Evolutionary conservation across 2,113 vertebrate genomes (phyloP).

Genomic region (Hippocampus comes): DNA sequence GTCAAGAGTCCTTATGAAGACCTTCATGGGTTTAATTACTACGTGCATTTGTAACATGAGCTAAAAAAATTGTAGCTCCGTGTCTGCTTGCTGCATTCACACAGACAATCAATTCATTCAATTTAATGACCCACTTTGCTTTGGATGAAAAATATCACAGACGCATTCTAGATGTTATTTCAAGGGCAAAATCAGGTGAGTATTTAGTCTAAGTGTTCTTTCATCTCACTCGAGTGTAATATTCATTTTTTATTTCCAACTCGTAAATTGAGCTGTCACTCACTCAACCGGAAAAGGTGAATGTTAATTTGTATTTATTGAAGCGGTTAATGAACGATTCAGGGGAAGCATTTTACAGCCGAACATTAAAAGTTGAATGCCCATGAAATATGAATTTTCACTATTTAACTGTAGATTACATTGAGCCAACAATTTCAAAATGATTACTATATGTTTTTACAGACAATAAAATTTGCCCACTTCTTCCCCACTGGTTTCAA

Average conservation of each 20-base stretch:
- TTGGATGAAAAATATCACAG: background rate
- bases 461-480: background rate
- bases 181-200: constrained; percentile 23
- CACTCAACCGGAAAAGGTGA: constrained; percentile 25
- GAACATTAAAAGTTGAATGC: constrained; percentile 17
- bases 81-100: background rate
- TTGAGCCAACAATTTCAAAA: background rate
- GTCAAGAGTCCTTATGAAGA: constrained; percentile 25
- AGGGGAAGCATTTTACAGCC: constrained; percentile 16
- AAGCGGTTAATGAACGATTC: constrained; percentile 60
- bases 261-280: constrained; percentile 40
- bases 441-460: background rate
- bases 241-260: constrained; percentile 22
- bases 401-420: background rate
- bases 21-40: background rate
- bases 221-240: constrained; percentile 19
- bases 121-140: background rate
- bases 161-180: constrained; percentile 6
- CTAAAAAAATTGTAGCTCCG: background rate
- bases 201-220: constrained; percentile 14
- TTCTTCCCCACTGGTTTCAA: background rate
- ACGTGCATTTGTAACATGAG: background rate
- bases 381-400: constrained; percentile 22
- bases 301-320: constrained; percentile 56
- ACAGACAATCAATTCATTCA: background rate